phyloP scores from a whole-genome alignment of 2,113 vertebrate species.

The Neoarius graeffei region DNA sequence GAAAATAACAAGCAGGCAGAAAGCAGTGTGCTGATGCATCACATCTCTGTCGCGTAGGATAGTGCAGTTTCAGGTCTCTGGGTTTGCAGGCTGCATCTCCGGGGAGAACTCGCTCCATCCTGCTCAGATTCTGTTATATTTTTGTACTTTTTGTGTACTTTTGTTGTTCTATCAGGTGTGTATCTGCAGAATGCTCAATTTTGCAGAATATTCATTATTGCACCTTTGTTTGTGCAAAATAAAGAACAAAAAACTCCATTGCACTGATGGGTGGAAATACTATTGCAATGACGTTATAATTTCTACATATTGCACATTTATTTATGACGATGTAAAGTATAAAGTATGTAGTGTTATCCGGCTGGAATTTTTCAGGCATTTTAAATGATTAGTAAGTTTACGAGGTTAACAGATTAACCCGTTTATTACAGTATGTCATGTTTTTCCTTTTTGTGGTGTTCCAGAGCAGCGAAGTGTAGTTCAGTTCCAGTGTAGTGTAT shows the following conservation, averaged over 20 bases:
- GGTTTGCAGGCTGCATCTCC: conserved; percentile 23
- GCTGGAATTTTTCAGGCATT: not conserved
- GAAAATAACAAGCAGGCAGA: conserved; percentile 23
- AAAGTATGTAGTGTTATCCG: not conserved
- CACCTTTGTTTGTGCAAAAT: not conserved
- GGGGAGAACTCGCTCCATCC: not conserved
- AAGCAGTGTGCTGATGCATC: conserved; percentile 17
- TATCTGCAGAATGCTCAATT: not conserved
- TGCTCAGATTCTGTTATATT: not conserved
- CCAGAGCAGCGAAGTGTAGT: not conserved
- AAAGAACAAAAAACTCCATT: not conserved
- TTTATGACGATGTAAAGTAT: not conserved
- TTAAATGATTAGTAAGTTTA: not conserved
- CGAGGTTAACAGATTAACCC: not conserved
- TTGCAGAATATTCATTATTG: no score
- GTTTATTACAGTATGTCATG: not conserved
- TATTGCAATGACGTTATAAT: not conserved
- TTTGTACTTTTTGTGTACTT: not conserved
- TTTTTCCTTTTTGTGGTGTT: not conserved
- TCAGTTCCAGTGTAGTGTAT: not conserved
- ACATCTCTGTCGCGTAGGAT: conserved; percentile 42
- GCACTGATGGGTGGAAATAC: not conserved
- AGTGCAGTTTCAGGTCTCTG: conserved; percentile 26
- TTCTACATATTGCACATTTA: not conserved
- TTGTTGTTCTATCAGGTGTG: not conserved